Percentiles rank a stretch among this genome's conserved stretches.
phyloP scores from a whole-genome alignment of 2,113 vertebrate species.

The Hydrolagus affinis region DNA sequence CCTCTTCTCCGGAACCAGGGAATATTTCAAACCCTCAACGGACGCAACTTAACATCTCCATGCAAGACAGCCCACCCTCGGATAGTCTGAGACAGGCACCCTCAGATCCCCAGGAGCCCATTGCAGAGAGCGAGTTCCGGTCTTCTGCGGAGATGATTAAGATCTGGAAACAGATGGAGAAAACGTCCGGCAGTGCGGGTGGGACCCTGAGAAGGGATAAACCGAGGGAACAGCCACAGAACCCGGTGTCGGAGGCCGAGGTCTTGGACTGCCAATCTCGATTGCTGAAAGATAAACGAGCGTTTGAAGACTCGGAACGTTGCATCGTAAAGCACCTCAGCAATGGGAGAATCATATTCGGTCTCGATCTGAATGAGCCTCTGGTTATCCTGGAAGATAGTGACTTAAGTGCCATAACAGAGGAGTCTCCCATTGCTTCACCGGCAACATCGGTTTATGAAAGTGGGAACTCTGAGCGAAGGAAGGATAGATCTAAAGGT shows the following conservation, averaged over 20 bases:
- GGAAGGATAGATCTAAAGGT: not conserved
- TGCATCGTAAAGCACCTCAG: slow-evolving; percentile 32
- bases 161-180: slow-evolving; percentile 68
- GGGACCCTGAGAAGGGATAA: slow-evolving; percentile 35
- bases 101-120: slow-evolving; percentile 12
- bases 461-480: not conserved
- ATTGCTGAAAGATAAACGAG: not conserved
- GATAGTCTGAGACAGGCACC: not conserved
- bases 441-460: slow-evolving; percentile 34
- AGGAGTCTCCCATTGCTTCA: slow-evolving; percentile 42
- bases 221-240: not conserved
- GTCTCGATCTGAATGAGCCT: slow-evolving; percentile 40
- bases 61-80: not conserved
- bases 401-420: slow-evolving; percentile 50
- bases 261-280: not conserved
- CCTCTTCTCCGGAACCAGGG: not conserved
- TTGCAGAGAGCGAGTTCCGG: slow-evolving; percentile 58
- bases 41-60: too few species aligned
- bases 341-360: slow-evolving; percentile 28
- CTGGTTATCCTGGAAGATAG: slow-evolving; percentile 63
- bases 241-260: not conserved
- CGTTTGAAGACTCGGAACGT: slow-evolving; percentile 5
- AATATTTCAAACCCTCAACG: not conserved
- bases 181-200: slow-evolving; percentile 38
- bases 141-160: slow-evolving; percentile 60